Percentiles rank a stretch among this genome's conserved stretches.
These are phyloP conservation scores for Heterodera schachtii DNA, from an alignment of 1,140 invertebrate genomes.

Conservation along the genomic window DNA sequence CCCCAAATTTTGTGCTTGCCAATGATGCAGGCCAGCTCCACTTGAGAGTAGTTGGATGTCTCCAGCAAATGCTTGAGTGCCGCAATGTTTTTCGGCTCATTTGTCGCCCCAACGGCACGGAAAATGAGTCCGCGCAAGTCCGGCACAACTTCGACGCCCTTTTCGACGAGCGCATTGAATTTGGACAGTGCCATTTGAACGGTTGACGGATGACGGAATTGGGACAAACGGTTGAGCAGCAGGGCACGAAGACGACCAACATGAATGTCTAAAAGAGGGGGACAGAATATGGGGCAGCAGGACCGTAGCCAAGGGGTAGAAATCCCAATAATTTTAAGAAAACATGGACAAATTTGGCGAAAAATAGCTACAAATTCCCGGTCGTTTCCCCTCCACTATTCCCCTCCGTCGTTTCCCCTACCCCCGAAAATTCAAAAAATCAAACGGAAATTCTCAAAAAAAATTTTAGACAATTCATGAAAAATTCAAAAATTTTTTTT, in stretches of 20 bases:
- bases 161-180: slow-evolving; percentile 75
- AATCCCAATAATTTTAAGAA: background rate
- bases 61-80: slow-evolving; percentile 81
- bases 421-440: no score
- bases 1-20: slow-evolving; percentile 62
- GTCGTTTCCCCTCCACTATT: no score
- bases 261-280: slow-evolving; percentile 63
- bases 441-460: no score
- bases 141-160: slow-evolving; percentile 75
- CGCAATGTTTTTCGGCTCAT: slow-evolving; percentile 75
- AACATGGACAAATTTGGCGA: no score
- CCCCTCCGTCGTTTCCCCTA: no score
- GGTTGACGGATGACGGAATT: slow-evolving; percentile 77
- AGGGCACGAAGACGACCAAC: slow-evolving; percentile 84
- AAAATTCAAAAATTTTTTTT: no score
- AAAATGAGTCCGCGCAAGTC: slow-evolving; percentile 83
- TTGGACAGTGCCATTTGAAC: slow-evolving; percentile 76
- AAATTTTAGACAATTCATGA: no score
- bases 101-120: slow-evolving; percentile 77
- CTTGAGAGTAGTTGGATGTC: slow-evolving; percentile 83
- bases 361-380: no score
- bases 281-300: background rate
- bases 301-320: background rate
- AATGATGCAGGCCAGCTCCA: slow-evolving; percentile 83
- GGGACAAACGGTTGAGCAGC: slow-evolving; percentile 79